Evolutionary conservation across 1,140 invertebrate genomes (phyloP).

Genomic region (Drosophila setifemur): DNA sequence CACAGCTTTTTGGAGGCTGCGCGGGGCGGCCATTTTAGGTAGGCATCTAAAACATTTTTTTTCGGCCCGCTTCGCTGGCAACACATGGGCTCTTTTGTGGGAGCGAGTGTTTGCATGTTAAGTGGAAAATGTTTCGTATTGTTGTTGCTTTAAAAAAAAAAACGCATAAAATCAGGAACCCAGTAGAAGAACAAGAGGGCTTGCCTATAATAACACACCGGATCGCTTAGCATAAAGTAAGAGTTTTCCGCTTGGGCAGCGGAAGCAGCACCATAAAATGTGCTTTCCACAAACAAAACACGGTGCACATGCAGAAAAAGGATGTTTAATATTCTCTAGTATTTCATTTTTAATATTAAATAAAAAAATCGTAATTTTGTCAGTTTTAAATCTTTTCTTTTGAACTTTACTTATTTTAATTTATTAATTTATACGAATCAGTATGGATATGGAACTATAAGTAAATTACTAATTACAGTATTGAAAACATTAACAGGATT

Average conservation of each 20-base stretch:
- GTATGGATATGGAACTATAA: no score
- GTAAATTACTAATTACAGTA: no score
- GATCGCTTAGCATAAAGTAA: slow-evolving; percentile 65
- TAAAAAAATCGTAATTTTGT: no score
- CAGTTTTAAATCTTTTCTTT: no score
- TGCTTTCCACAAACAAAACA: slow-evolving; percentile 51
- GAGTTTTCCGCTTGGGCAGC: slow-evolving; percentile 72
- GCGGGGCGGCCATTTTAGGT: slow-evolving; percentile 29
- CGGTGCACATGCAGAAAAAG: neutral
- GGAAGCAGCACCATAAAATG: slow-evolving; percentile 70
- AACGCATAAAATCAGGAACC: slow-evolving; percentile 46
- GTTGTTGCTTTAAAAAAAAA: slow-evolving; percentile 44
- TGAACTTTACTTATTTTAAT: no score
- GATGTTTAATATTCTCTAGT: no score
- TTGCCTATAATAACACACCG: slow-evolving; percentile 47
- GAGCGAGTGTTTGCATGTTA: slow-evolving; percentile 8
- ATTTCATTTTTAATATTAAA: no score
- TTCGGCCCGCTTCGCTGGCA: slow-evolving; percentile 25
- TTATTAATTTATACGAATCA: no score
- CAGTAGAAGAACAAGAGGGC: slow-evolving; percentile 18
- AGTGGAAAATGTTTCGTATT: slow-evolving; percentile 23
- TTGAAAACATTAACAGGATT: no score
- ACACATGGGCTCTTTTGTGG: slow-evolving; percentile 22
- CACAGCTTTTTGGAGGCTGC: slow-evolving; percentile 40
- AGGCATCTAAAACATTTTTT: slow-evolving; percentile 16